phyloP scores from a whole-genome alignment of 2,888 invertebrate genomes.

The Lottia scabra region DNA sequence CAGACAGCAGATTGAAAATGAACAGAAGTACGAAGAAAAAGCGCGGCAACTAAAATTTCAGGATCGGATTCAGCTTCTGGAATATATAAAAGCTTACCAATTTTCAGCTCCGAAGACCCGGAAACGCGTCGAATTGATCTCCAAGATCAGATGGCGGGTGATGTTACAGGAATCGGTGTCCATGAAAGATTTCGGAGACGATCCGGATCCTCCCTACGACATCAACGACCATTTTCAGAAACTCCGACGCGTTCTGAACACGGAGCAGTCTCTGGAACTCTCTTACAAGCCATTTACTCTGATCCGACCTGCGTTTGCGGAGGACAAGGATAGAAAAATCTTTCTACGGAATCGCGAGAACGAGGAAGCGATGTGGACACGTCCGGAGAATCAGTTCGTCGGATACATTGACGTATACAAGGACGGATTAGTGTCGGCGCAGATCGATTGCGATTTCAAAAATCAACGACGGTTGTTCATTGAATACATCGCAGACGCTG shows the following conservation, averaged over 20 bases:
- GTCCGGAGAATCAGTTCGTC: not conserved
- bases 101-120: not conserved
- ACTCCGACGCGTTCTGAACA: not conserved
- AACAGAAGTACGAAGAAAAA: not conserved
- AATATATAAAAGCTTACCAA: not conserved
- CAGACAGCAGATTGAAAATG: not conserved
- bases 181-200: not conserved
- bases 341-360: not conserved
- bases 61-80: not conserved
- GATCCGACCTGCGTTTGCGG: not conserved
- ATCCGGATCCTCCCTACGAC: not conserved
- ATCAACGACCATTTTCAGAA: not conserved
- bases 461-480: not conserved
- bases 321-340: not conserved
- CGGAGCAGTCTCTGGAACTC: not conserved
- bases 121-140: not conserved
- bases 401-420: not conserved
- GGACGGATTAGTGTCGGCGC: not conserved
- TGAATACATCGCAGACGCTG: not conserved
- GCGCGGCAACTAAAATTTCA: not conserved
- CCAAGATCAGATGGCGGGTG: not conserved
- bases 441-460: not conserved
- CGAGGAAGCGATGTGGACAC: not conserved
- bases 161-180: not conserved
- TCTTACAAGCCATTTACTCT: not conserved